Evolutionary conservation across 1,140 invertebrate genomes (phyloP), one percentile per base, ranked within the genome.

Genomic region (Hypsibius dujardini): DNA sequence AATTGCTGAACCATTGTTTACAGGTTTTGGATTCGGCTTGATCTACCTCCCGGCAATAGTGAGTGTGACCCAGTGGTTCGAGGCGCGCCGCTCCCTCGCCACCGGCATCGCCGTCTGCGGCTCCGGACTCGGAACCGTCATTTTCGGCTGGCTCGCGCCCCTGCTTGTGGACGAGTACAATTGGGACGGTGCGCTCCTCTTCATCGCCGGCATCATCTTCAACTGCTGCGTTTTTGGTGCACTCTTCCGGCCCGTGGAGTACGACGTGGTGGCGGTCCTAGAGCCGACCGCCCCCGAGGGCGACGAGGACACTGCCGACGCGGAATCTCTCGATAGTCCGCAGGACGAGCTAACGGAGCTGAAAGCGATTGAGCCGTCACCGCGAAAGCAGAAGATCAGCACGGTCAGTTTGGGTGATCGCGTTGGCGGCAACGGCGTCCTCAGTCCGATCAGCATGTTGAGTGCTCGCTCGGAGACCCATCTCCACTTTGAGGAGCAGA

Each of bases 41-140:
- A 92, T 97, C 73, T 96, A 95, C 77, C 82, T 96, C 46, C 92
- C 92, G 1, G 91, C 92, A 62, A 95, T 95, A 72, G 91, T 95
- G 74, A 88, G 88, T 3, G 92, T 95, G 2, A 93, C 91, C 1
- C 88, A 88, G 72, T 96, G 95, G 82, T 97, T 97, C 76, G 92
- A 95, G 75, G 87, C 88, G 75, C 87, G 87, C 73, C 83, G 92
- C 71, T 92, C 92, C 1, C 82, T 95, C 73, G 92, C 92, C 1
- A 95, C 92, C 1, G 88, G 88, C 1, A 93, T 98, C 46, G 92
- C 92, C 0, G 92, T 96, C 0, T 95, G 92, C 76, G 93, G 92
- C 1, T 93, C 91, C 2, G 90, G 90, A 15, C 89, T 95, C 14
- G 80, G 79, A 1, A 78, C 75, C 40, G 81, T 80, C 74, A 73